Evolutionary conservation across 2,888 invertebrate genomes (phyloP).

Genomic region (Orchesella flavescens): DNA sequence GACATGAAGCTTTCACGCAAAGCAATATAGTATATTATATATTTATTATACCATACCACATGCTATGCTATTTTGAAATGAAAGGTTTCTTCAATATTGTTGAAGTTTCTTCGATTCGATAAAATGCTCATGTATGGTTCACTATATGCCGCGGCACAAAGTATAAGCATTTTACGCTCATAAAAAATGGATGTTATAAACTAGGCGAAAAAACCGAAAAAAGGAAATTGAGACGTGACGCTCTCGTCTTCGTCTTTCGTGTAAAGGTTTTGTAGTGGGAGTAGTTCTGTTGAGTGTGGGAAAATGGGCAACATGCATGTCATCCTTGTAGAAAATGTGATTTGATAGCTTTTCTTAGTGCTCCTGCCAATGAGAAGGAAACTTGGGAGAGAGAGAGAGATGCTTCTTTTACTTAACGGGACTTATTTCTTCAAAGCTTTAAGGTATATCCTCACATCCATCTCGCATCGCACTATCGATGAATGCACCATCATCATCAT

Average conservation of each 20-base stretch:
- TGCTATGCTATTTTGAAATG: no score
- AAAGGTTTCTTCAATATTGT: no score
- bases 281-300: neutral
- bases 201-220: neutral
- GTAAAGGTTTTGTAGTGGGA: neutral
- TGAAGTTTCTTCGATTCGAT: no score
- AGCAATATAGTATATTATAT: no score
- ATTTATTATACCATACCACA: no score
- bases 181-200: neutral
- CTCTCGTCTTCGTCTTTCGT: neutral
- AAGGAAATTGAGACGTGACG: constrained; percentile 3
- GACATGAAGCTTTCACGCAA: no score
- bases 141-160: no score
- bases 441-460: neutral
- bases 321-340: neutral
- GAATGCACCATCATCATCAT: neutral
- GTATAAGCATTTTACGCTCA: neutral
- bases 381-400: neutral
- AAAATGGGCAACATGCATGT: constrained; percentile 3
- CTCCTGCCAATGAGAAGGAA: neutral
- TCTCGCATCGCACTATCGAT: no score
- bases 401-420: constrained; percentile 4
- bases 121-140: no score
- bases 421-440: neutral
- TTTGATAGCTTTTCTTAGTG: neutral